These are phyloP conservation scores for Egretta garzetta DNA, from an alignment of 2,113 vertebrate species.

Conservation along the genomic window DNA sequence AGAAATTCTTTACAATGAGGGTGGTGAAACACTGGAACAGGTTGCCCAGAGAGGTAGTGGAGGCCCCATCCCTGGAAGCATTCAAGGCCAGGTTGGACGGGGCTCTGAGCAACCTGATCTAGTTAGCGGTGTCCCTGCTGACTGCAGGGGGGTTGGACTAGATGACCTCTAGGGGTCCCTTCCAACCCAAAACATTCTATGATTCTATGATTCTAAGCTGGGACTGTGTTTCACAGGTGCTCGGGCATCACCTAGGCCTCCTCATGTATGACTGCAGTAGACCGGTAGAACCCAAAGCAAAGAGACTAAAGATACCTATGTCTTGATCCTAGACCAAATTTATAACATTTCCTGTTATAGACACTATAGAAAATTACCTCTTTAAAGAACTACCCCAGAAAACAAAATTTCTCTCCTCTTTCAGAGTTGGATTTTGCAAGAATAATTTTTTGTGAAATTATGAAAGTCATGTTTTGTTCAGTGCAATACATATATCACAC, in stretches of 20 bases:
- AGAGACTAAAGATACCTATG: fast-evolving
- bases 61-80: too few species aligned
- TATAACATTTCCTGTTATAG: not conserved
- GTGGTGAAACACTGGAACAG: too few species aligned
- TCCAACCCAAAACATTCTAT: too few species aligned
- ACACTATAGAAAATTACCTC: not conserved
- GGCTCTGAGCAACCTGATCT: too few species aligned
- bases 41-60: too few species aligned
- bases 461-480: not conserved
- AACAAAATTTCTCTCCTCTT: not conserved
- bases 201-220: too few species aligned
- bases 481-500: not conserved
- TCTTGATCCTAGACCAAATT: not conserved
- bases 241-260: not conserved
- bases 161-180: too few species aligned
- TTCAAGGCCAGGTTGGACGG: too few species aligned
- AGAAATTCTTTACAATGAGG: too few species aligned
- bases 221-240: not conserved
- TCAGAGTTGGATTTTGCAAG: not conserved
- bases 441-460: not conserved
- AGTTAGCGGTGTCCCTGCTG: too few species aligned
- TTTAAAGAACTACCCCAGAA: not conserved
- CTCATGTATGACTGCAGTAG: too few species aligned
- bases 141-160: too few species aligned
- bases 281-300: not conserved